Evolutionary conservation across 2,888 invertebrate genomes (phyloP), one percentile per base, ranked within the genome.

Genomic region (Leptinotarsa tumamoca): DNA sequence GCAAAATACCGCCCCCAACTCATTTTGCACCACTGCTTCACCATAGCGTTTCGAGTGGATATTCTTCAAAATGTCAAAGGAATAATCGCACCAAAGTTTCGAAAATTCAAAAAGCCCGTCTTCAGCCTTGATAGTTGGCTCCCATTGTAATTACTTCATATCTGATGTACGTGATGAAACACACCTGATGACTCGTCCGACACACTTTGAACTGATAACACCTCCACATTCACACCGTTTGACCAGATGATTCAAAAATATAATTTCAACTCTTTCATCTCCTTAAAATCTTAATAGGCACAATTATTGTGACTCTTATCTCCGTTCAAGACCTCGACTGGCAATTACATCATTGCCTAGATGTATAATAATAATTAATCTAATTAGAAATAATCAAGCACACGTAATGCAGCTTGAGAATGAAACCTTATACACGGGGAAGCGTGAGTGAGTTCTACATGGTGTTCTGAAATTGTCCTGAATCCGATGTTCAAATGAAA

Each of bases 201-300:
- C n/a, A 33, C 63, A 33, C 43, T 10, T 63, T 33, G 4, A 58
- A 18, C 21, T 63, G 33, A 5, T 17, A 43, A 63, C 63, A 63
- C 63, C 63, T 63, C 43, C 63, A 63, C 63, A 5, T 63, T 23
- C 23, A 23, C 63, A 68, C 68, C 4, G 66, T 33, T 69, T 67
- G 50, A 54, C 21, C 15, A 49, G 58, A 71, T 68, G 63, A 63
- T 63, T 69, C 72, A 50, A 72, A 69, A 72, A 50, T 50, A 70
- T 52, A 18, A 51, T 69, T 66, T 56, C 21, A 21, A 17, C 73
- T 67, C 54, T 72, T 68, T 76, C 69, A 74, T 74, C 71, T n/a
- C 66, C 66, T 74, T 74, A 72, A 72, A 71, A 73, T 78, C 27
- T 76, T 77, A 79, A 77, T 75, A 63, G 76, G 63, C 72, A 72